phyloP scores from a whole-genome alignment of 2,113 vertebrate genomes.

The Progne subis region DNA sequence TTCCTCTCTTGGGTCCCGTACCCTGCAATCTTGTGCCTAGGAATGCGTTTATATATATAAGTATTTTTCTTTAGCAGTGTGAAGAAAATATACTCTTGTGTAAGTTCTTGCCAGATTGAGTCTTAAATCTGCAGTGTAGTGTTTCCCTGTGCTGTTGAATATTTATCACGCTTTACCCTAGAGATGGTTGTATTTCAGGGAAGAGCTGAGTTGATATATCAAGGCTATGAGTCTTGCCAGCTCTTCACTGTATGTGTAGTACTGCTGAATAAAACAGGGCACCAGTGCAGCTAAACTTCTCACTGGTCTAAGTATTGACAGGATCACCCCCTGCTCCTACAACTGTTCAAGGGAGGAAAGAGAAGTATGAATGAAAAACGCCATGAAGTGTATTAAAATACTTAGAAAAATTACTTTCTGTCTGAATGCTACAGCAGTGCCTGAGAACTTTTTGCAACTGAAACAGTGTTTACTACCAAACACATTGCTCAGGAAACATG shows the following conservation, averaged over 20 bases:
- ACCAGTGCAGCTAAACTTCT: background rate
- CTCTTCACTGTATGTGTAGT: background rate
- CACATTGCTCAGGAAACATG: conserved; percentile 38
- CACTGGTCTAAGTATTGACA: background rate
- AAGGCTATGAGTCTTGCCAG: conserved; percentile 21
- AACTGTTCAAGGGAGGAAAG: background rate
- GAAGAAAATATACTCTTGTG: conserved; percentile 41
- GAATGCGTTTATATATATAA: conserved; percentile 15
- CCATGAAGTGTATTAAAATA: background rate
- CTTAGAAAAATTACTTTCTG: background rate
- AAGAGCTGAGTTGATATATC: conserved; percentile 42
- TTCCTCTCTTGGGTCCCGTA: background rate
- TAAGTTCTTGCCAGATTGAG: conserved; percentile 53
- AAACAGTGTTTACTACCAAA: conserved; percentile 15
- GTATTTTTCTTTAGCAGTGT: conserved; percentile 40
- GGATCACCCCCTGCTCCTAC: background rate
- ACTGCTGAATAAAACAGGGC: background rate
- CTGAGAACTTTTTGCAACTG: background rate
- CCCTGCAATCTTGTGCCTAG: background rate
- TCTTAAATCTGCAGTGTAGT: conserved; percentile 47
- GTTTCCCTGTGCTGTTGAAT: conserved; percentile 43
- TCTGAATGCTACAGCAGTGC: background rate
- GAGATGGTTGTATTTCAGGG: conserved; percentile 36
- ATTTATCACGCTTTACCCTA: conserved; percentile 42
- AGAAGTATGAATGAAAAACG: background rate